These are phyloP conservation scores for Papilio polyxenes DNA, from an alignment of 1,140 invertebrate genomes.

Conservation along the genomic window DNA sequence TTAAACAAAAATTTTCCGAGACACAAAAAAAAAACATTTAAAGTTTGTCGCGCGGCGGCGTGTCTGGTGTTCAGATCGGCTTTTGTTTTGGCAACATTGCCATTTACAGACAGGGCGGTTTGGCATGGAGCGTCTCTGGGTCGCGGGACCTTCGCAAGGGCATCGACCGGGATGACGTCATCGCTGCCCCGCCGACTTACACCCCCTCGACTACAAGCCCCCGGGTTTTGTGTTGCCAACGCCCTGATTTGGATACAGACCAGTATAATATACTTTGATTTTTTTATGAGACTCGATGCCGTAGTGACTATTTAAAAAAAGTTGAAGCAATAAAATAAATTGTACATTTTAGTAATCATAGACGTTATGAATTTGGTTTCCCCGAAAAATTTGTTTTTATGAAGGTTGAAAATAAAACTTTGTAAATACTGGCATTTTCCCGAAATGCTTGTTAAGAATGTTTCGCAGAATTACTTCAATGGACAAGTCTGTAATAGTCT, in stretches of 20 bases:
- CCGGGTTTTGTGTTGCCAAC: not conserved
- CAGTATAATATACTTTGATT: not conserved
- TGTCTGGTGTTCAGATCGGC: constrained; percentile 14
- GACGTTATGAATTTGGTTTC: not conserved
- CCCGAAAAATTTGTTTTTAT: too few species aligned
- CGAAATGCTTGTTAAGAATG: not conserved
- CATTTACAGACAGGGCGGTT: constrained; percentile 22
- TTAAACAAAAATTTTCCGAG: not conserved
- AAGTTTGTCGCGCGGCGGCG: not conserved
- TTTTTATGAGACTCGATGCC: not conserved
- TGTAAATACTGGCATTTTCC: not conserved
- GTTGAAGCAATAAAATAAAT: too few species aligned
- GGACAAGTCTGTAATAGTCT: not conserved
- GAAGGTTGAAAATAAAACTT: not conserved
- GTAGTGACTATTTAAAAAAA: not conserved
- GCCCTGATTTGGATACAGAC: not conserved
- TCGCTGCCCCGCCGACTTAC: constrained; percentile 1
- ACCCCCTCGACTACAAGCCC: not conserved
- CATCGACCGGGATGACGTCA: constrained; percentile 42
- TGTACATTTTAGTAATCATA: not conserved
- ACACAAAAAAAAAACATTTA: not conserved
- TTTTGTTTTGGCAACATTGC: constrained; percentile 31
- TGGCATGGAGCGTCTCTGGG: constrained; percentile 29
- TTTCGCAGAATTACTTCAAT: not conserved
- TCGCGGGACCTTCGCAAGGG: constrained; percentile 38